phyloP scores from a whole-genome alignment of 2,888 invertebrate genomes.

The Achlya flavicornis region DNA sequence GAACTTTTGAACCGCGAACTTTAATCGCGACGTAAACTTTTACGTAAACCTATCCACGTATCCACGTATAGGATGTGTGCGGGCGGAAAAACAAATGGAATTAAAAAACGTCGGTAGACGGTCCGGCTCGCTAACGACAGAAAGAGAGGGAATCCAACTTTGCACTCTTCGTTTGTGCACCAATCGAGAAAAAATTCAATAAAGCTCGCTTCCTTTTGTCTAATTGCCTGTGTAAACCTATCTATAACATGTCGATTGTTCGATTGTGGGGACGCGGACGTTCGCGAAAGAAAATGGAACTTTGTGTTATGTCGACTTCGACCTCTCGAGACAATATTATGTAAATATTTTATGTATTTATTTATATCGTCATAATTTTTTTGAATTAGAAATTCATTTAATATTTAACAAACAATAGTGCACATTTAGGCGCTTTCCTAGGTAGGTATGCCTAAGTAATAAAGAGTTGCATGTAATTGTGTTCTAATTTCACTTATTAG shows the following conservation, averaged over 20 bases:
- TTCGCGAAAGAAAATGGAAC: conserved; percentile 52
- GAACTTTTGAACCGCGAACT: conserved; percentile 63
- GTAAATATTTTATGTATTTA: background rate
- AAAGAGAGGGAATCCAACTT: conserved; percentile 70
- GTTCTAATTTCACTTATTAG: conserved; percentile 35
- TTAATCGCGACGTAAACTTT: conserved; percentile 32
- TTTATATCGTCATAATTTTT: background rate
- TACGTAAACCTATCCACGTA: conserved; percentile 26
- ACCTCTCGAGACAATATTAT: conserved; percentile 22
- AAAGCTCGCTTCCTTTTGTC: conserved; percentile 78
- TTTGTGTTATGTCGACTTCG: conserved; percentile 33
- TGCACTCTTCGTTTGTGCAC: conserved; percentile 78
- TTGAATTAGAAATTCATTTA: background rate
- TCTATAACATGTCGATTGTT: conserved; percentile 60
- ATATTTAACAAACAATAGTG: background rate
- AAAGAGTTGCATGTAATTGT: conserved; percentile 20
- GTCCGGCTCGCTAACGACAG: conserved; percentile 57
- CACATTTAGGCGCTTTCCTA: background rate
- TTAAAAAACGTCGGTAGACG: conserved; percentile 62
- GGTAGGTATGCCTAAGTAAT: background rate
- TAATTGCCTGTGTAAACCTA: conserved; percentile 78
- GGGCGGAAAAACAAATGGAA: conserved; percentile 57
- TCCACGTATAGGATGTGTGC: conserved; percentile 33
- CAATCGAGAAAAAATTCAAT: conserved; percentile 82
- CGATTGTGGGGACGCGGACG: conserved; percentile 60